Percentiles rank a stretch among this genome's conserved stretches.
Conservation (phyloP, 2,888 invertebrate genomes). For the Onthophagus sagittarius region DNA sequence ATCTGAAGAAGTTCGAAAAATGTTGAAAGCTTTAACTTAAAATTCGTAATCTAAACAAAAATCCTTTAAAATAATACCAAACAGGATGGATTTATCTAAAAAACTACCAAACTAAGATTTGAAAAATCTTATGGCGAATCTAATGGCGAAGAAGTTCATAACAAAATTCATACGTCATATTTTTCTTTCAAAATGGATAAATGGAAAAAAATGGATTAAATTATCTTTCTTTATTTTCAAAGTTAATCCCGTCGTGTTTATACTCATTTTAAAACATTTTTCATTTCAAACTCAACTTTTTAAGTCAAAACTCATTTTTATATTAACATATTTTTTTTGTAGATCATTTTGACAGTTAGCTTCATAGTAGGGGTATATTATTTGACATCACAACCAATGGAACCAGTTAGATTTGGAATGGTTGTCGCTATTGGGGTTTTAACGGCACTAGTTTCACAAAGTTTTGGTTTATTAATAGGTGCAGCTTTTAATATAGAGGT, state of each 20-base stretch:
- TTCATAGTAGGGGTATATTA: conserved; percentile 91
- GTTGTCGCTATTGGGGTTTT: conserved; percentile 72
- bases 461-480: conserved; percentile 86
- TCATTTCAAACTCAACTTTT: background rate
- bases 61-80: too few relatives aligned
- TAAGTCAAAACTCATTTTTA: background rate
- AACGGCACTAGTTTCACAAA: conserved; percentile 88
- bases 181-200: too few relatives aligned
- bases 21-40: too few relatives aligned
- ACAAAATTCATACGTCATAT: too few relatives aligned
- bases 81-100: too few relatives aligned
- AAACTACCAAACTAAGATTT: too few relatives aligned
- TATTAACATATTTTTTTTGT: conserved; percentile 41
- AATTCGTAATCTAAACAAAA: too few relatives aligned
- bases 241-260: background rate
- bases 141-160: too few relatives aligned
- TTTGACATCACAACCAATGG: conserved; percentile 93
- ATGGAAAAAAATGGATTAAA: too few relatives aligned
- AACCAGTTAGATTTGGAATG: conserved; percentile 76
- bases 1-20: too few relatives aligned
- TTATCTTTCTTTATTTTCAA: too few relatives aligned
- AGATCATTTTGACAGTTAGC: conserved; percentile 82
- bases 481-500: conserved; percentile 86
- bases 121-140: too few relatives aligned
- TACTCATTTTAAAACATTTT: conserved; percentile 1